Evolutionary conservation across 2,888 invertebrate genomes (phyloP).

Genomic region (Deilephila porcellus): DNA sequence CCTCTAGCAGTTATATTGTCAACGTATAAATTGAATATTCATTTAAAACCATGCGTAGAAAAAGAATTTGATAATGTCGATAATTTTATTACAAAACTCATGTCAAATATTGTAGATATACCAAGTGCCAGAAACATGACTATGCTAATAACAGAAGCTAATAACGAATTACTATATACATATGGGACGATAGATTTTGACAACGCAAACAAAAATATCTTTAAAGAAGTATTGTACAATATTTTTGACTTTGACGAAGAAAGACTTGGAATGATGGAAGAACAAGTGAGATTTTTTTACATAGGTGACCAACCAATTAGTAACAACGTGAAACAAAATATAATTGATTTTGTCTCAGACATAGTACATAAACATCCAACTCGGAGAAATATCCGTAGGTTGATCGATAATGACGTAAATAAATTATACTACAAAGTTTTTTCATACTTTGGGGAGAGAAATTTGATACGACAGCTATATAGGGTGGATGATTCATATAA

Average conservation of each 20-base stretch:
- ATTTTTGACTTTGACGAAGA: slow-evolving; percentile 39
- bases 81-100: slow-evolving; percentile 38
- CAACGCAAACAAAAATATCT: slow-evolving; percentile 34
- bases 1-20: slow-evolving; percentile 34
- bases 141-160: slow-evolving; percentile 35
- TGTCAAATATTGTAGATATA: slow-evolving; percentile 35
- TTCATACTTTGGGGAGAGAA: slow-evolving; percentile 58
- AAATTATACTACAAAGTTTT: slow-evolving; percentile 60
- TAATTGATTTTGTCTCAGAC: slow-evolving; percentile 45
- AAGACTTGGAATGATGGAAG: slow-evolving; percentile 39
- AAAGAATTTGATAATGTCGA: slow-evolving; percentile 38
- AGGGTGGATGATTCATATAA: slow-evolving; percentile 29
- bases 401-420: slow-evolving; percentile 47
- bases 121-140: slow-evolving; percentile 35
- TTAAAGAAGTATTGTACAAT: slow-evolving; percentile 37
- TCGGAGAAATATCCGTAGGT: slow-evolving; percentile 49
- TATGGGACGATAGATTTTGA: slow-evolving; percentile 32
- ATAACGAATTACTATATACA: slow-evolving; percentile 33
- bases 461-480: slow-evolving; percentile 49
- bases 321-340: slow-evolving; percentile 33
- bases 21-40: slow-evolving; percentile 33
- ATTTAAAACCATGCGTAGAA: slow-evolving; percentile 38
- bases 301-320: slow-evolving; percentile 42
- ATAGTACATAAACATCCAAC: slow-evolving; percentile 41
- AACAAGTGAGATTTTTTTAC: slow-evolving; percentile 44